These are phyloP conservation scores for Enteromius afrohamiltoni DNA, from an alignment of 2,797 vertebrate genomes.

Conservation along the genomic window DNA sequence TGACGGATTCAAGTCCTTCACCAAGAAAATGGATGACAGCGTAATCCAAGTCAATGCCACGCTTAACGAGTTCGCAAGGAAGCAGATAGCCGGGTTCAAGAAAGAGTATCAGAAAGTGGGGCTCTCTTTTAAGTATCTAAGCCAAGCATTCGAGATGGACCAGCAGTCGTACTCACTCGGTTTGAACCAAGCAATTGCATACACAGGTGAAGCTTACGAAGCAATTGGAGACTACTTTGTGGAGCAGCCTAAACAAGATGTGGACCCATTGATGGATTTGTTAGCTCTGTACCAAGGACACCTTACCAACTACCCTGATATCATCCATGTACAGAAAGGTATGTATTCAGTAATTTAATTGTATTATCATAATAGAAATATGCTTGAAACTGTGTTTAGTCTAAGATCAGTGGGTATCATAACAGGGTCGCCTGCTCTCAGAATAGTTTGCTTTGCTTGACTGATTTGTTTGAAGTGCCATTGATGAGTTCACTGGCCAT, in stretches of 20 bases:
- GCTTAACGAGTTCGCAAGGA: conserved; percentile 90
- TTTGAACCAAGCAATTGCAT: conserved; percentile 94
- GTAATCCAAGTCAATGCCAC: conserved; percentile 91
- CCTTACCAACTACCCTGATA: conserved; percentile 97
- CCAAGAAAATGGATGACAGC: conserved; percentile 96
- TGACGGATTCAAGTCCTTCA: conserved; percentile 94
- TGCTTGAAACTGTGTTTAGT: neutral
- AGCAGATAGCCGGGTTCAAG: conserved; percentile 95
- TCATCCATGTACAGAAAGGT: conserved; percentile 99
- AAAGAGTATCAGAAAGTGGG: conserved; percentile 99
- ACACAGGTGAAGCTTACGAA: conserved; percentile 93
- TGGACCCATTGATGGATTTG: conserved; percentile 94
- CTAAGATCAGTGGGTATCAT: neutral
- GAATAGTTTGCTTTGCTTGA: conserved; percentile 55
- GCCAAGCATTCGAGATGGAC: conserved; percentile 96
- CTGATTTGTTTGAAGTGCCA: conserved; percentile 65
- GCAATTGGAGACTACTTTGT: conserved; percentile 94
- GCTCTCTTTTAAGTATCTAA: conserved; percentile 89
- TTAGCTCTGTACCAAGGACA: conserved; percentile 96
- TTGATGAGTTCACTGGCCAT: conserved; percentile 36
- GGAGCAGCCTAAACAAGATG: conserved; percentile 93
- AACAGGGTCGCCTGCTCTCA: neutral
- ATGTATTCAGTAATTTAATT: conserved; percentile 54
- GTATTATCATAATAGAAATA: neutral
- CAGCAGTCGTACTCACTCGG: conserved; percentile 89